Evolutionary conservation across 92 coral and sea anemone species (phyloP).

Genomic region (Desmophyllum pertusum): DNA sequence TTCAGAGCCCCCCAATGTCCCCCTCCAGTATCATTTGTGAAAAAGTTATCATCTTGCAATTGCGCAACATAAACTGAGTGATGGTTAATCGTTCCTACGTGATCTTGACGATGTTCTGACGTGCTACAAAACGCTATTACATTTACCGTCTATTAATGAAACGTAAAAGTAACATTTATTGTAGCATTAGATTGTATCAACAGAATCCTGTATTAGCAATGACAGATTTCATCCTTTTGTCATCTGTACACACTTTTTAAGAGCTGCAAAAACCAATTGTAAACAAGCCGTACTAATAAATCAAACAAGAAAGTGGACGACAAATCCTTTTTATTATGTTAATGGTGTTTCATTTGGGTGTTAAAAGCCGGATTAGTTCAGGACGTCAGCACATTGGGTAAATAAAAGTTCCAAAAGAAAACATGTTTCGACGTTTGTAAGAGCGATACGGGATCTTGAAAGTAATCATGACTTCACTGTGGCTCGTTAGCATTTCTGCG

Average conservation of each 20-base stretch:
- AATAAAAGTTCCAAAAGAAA: neutral
- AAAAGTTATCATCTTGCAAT: no score
- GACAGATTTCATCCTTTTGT: slow-evolving; percentile 14
- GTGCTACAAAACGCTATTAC: neutral
- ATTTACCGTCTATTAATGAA: slow-evolving; percentile 1
- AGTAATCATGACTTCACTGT: neutral
- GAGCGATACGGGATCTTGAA: neutral
- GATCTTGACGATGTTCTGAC: neutral
- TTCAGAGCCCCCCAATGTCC: no score
- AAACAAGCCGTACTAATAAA: slow-evolving; percentile 9
- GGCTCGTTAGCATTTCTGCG: neutral
- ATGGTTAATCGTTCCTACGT: neutral
- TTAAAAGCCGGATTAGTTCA: slow-evolving; percentile 10
- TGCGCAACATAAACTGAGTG: neutral
- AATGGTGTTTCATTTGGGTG: neutral
- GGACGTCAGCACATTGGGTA: neutral
- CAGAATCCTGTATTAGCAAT: neutral
- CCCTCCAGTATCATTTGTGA: no score
- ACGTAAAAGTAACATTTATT: neutral
- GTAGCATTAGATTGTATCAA: slow-evolving; percentile 25
- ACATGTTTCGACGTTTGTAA: neutral
- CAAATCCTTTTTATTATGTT: slow-evolving; percentile 24
- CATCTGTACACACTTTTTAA: slow-evolving; percentile 7
- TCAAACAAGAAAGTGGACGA: slow-evolving; percentile 4
- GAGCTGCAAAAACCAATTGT: neutral